Percentiles rank a stretch among this genome's conserved stretches.
phyloP scores from a whole-genome alignment of 2,888 invertebrate species.

The Nymphalis urticae region DNA sequence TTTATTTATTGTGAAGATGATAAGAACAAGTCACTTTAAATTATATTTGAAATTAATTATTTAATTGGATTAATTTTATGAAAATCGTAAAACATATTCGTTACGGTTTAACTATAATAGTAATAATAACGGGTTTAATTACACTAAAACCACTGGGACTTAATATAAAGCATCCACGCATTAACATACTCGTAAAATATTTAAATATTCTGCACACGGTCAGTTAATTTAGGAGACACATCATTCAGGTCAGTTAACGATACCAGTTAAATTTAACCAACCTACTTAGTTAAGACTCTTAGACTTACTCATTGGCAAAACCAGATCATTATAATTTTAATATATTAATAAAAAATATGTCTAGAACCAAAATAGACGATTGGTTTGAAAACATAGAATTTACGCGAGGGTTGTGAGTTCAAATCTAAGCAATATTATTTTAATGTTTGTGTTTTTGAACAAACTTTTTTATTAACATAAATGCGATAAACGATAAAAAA shows the following conservation, averaged over 20 bases:
- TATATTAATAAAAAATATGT: neutral
- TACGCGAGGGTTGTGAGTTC: no score
- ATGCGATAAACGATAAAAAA: no score
- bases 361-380: neutral
- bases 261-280: constrained; percentile 44
- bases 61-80: no score
- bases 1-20: neutral
- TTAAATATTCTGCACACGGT: constrained; percentile 25
- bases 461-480: no score
- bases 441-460: no score
- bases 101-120: neutral
- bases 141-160: neutral
- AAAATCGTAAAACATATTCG: no score
- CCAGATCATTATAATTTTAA: constrained; percentile 13
- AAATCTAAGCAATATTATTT: no score
- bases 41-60: no score
- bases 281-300: constrained; percentile 25
- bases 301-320: neutral
- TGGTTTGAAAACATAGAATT: neutral
- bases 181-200: constrained; percentile 2
- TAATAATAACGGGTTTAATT: constrained; percentile 1
- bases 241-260: constrained; percentile 46
- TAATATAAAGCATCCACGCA: neutral
- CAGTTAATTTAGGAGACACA: constrained; percentile 39
- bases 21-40: no score